phyloP scores from a whole-genome alignment of 2,797 vertebrate genomes.

The Hephaestus fuliginosus region DNA sequence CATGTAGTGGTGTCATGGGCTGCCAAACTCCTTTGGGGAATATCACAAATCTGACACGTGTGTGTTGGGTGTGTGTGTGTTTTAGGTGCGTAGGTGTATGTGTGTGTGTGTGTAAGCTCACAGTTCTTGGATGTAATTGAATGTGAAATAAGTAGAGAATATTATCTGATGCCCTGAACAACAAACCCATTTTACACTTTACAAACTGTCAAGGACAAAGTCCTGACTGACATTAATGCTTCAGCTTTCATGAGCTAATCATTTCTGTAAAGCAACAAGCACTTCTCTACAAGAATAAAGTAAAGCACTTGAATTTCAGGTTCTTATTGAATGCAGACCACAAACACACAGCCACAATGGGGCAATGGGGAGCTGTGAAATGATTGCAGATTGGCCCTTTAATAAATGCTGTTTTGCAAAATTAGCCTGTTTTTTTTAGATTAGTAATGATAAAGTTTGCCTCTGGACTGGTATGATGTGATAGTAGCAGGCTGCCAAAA shows the following conservation, averaged over 20 bases:
- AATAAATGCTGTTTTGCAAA: background rate
- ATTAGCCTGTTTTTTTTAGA: too few relatives aligned
- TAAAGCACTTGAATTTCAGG: background rate
- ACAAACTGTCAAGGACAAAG: background rate
- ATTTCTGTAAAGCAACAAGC: background rate
- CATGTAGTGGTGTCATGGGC: background rate
- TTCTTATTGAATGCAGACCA: background rate
- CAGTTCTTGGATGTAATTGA: background rate
- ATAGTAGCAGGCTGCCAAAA: too few relatives aligned
- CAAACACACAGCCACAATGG: background rate
- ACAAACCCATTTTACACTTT: background rate
- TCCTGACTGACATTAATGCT: background rate
- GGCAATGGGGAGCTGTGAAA: too few relatives aligned
- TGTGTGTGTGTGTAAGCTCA: background rate
- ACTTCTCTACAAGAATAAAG: background rate
- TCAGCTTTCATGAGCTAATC: background rate
- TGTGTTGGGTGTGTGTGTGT: background rate
- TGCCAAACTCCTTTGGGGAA: background rate
- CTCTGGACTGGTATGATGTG: background rate
- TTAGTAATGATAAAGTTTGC: background rate
- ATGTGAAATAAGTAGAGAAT: background rate
- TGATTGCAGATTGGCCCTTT: background rate
- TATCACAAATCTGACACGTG: constrained; percentile 15
- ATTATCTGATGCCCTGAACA: background rate
- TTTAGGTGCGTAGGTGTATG: too few relatives aligned